phyloP scores from a whole-genome alignment of 2,797 vertebrate genomes.

The Pangasius djambal region DNA sequence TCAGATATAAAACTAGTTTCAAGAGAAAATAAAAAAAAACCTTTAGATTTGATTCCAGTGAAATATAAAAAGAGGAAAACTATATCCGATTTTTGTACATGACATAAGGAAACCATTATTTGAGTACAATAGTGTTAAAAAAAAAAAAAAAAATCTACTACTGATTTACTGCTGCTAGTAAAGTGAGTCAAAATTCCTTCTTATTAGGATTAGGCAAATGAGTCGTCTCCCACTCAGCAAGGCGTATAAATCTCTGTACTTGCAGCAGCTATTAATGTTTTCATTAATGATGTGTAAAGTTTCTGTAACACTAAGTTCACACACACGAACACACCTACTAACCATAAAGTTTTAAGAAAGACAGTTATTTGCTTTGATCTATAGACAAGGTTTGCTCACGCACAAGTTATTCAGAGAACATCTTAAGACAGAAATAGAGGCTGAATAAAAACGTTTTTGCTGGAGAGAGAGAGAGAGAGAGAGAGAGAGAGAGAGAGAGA shows the following conservation, averaged over 20 bases:
- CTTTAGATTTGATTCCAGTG: constrained; percentile 55
- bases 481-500: too few species aligned
- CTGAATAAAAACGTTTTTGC: constrained; percentile 27
- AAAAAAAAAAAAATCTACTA: constrained; percentile 56
- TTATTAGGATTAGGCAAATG: constrained; percentile 56
- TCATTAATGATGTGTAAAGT: neutral
- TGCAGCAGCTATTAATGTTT: neutral
- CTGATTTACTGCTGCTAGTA: constrained; percentile 60
- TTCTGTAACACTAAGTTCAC: neutral
- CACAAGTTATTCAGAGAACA: neutral
- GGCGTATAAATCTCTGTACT: constrained; percentile 43
- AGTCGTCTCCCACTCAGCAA: constrained; percentile 47
- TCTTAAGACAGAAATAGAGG: neutral
- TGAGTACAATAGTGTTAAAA: constrained; percentile 51
- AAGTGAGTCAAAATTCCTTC: constrained; percentile 53
- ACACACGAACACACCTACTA: neutral
- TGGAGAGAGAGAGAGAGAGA: neutral
- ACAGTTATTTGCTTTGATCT: neutral
- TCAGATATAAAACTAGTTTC: constrained; percentile 56
- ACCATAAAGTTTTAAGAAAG: neutral
- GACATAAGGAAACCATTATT: constrained; percentile 63
- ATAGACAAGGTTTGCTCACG: neutral
- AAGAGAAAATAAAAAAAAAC: constrained; percentile 44
- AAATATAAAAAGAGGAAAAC: constrained; percentile 41
- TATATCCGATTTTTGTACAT: constrained; percentile 55